These are phyloP conservation scores for Siniperca obscura DNA, from an alignment of 2,797 vertebrate species.

Conservation along the genomic window DNA sequence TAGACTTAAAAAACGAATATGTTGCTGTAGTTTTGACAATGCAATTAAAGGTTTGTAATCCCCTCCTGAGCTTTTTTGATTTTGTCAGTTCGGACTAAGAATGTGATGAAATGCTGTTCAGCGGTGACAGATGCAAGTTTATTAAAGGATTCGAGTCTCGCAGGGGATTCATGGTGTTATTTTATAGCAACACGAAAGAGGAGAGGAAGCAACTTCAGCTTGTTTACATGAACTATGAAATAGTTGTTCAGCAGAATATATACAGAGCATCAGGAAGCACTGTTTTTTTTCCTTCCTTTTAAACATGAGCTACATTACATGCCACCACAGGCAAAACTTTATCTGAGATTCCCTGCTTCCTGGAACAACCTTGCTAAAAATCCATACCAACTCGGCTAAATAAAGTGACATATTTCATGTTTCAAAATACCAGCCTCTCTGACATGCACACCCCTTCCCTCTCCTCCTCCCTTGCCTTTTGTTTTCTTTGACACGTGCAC, in stretches of 20 bases:
- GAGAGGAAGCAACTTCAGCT: slow-evolving; percentile 27
- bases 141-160: slow-evolving; percentile 64
- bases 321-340: slow-evolving; percentile 38
- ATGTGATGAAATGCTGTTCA: slow-evolving; percentile 53
- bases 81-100: slow-evolving; percentile 68
- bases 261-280: slow-evolving; percentile 9
- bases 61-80: slow-evolving; percentile 62
- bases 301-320: slow-evolving; percentile 25
- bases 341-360: slow-evolving; percentile 50
- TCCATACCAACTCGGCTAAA: slow-evolving; percentile 56
- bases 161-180: slow-evolving; percentile 37
- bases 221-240: slow-evolving; percentile 52
- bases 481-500: slow-evolving; percentile 84
- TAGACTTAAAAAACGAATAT: slow-evolving; percentile 64
- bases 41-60: slow-evolving; percentile 84
- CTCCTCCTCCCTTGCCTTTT: slow-evolving; percentile 78
- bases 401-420: slow-evolving; percentile 81
- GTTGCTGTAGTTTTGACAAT: slow-evolving; percentile 79
- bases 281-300: background rate
- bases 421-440: slow-evolving; percentile 78
- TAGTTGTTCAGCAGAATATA: slow-evolving; percentile 40
- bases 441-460: slow-evolving; percentile 70
- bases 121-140: slow-evolving; percentile 67
- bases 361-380: slow-evolving; percentile 60
- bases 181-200: slow-evolving; percentile 29